Conservation (phyloP, 2,888 invertebrate species). For the Portevinia maculata region DNA sequence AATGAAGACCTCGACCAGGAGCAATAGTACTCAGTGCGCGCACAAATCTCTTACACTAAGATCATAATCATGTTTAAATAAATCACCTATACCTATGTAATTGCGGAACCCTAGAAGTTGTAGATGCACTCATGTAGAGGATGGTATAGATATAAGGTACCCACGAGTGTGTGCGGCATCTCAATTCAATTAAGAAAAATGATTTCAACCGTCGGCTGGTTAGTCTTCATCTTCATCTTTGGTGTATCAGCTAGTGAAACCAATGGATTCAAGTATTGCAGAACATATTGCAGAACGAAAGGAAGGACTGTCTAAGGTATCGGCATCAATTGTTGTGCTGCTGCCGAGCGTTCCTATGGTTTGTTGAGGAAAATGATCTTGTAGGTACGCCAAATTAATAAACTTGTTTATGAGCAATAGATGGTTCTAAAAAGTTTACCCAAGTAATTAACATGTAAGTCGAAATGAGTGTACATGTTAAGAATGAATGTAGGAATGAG, state of each 20-base stretch:
- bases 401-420: conserved; percentile 62
- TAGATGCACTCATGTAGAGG: conserved; percentile 22
- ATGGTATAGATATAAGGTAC: background rate
- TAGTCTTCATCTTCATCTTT: conserved; percentile 28
- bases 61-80: conserved; percentile 72
- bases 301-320: background rate
- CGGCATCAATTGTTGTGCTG: conserved; percentile 35
- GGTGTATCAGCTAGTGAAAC: background rate
- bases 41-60: conserved; percentile 46
- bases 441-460: conserved; percentile 67
- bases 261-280: conserved; percentile 19
- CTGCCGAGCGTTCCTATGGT: conserved; percentile 15
- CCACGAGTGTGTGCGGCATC: conserved; percentile 20
- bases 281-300: background rate
- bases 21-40: background rate
- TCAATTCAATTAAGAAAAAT: conserved; percentile 70
- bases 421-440: conserved; percentile 50
- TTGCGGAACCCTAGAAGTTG: conserved; percentile 45
- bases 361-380: conserved; percentile 1
- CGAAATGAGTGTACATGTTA: conserved; percentile 57
- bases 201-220: conserved; percentile 39
- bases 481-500: no score
- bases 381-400: conserved; percentile 63
- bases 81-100: conserved; percentile 57
- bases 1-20: conserved; percentile 35